Evolutionary conservation across 2,113 vertebrate species (phyloP).

Genomic region (Merops nubicus): DNA sequence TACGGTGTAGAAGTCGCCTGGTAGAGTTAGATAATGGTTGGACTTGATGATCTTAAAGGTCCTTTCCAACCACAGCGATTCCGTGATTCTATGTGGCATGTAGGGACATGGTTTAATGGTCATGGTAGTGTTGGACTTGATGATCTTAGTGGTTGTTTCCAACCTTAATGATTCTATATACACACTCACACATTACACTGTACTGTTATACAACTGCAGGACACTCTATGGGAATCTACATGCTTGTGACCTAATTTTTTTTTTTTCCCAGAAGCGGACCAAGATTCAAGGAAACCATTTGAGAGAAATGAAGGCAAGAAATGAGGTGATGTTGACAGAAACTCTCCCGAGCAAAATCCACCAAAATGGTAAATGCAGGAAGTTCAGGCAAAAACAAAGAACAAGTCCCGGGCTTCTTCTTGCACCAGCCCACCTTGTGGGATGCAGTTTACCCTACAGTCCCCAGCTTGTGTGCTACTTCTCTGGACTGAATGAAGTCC

Average conservation of each 20-base stretch:
- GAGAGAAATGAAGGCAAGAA: background rate
- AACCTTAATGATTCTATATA: no score
- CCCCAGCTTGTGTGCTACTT: accelerated
- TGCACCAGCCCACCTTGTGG: accelerated
- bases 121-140: no score
- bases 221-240: background rate
- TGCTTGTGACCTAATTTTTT: background rate
- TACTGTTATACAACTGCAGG: background rate
- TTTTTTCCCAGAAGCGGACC: background rate
- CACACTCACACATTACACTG: background rate
- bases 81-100: no score
- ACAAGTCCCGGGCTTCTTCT: background rate
- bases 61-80: no score
- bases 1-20: no score
- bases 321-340: accelerated
- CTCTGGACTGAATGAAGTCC: background rate
- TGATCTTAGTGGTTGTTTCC: no score
- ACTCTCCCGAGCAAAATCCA: background rate
- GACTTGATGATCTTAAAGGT: no score
- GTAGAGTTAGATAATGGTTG: no score
- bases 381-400: background rate
- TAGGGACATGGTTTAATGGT: no score
- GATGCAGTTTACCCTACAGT: accelerated
- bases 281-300: background rate
- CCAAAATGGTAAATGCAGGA: background rate